phyloP scores from a whole-genome alignment of 2,113 vertebrate species.

The Danionella cerebrum region DNA sequence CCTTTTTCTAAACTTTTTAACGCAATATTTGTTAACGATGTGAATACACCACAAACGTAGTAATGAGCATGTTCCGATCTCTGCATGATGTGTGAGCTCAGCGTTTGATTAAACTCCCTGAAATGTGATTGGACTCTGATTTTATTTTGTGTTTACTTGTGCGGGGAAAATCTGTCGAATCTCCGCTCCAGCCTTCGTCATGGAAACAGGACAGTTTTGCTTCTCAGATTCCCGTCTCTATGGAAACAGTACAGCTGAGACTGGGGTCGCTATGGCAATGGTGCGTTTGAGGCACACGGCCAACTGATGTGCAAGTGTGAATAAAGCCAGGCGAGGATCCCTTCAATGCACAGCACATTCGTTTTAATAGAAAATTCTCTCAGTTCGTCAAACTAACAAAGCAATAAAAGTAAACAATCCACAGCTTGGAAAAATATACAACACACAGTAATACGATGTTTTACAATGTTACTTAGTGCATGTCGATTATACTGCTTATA shows the following conservation, averaged over 20 bases:
- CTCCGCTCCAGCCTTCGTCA: constrained; percentile 41
- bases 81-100: constrained; percentile 3
- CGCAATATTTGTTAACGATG: neutral
- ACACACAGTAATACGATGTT: constrained; percentile 63
- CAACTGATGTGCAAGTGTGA: constrained; percentile 30
- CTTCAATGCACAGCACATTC: constrained; percentile 68
- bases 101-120: neutral
- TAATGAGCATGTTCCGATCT: neutral
- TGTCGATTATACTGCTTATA: constrained; percentile 65
- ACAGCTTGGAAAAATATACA: constrained; percentile 77
- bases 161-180: constrained; percentile 40
- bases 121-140: neutral
- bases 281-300: constrained; percentile 34
- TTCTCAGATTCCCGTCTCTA: constrained; percentile 51
- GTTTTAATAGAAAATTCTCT: constrained; percentile 75
- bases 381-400: constrained; percentile 65
- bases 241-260: constrained; percentile 58
- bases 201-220: constrained; percentile 46
- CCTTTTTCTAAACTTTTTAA: constrained; percentile 22
- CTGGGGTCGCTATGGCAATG: constrained; percentile 57
- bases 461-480: constrained; percentile 70
- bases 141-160: neutral
- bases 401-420: constrained; percentile 72
- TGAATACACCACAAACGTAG: neutral
- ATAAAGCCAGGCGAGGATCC: constrained; percentile 50